Base-by-base conservation (phyloP, 2,797 vertebrate species). In the Acipenser ruthenus region DNA sequence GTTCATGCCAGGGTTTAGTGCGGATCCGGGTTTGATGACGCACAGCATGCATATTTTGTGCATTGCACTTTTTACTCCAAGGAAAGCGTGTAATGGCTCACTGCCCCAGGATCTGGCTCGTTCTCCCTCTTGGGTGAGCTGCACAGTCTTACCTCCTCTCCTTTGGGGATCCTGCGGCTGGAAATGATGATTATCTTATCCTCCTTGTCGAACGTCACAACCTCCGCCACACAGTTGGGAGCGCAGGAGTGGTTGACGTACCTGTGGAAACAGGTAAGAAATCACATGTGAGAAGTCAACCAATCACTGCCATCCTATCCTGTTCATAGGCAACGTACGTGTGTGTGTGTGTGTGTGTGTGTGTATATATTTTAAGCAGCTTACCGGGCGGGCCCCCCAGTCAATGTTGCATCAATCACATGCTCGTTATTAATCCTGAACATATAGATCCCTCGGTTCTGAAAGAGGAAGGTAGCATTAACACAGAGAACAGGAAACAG, bases 151-250 rank as follows among this genome's bases (percentile, higher is more conserved):
- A 98, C 96, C 94, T 99, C 96, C 78, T 99, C 96, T 85, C 96
- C 96, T 80, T 96, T 99, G 66, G 95, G 96, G 83, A 99, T 98
- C 82, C 94, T 90, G 76, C 96, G 94, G 83, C 96, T 99, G 72
- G 96, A 99, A 87, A 99, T 98, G 78, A 99, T 99, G 75, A 99
- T 99, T 73, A 98, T 99, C 83, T 98, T 99, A 84, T 98, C 95
- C 82, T 99, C 96, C 82, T 97, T 98, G 89, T 98, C 96, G 66
- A 98, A 99, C 10, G 95, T 99, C 74, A 98, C 96, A 9, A 99
- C 96, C 84, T 99, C 96, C 0, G 96, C 95, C 60, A 99, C 96
- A 61, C 96, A 99, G 85, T 98, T 98, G 4, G 96, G 96, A 66
- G 96, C 95, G 72, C 96, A 99, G 60, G 96, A 99, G 83, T 98